Percentiles rank a stretch among this genome's conserved stretches.
Conservation (phyloP, 2,113 vertebrate genomes). For the Pterophyllum scalare region DNA sequence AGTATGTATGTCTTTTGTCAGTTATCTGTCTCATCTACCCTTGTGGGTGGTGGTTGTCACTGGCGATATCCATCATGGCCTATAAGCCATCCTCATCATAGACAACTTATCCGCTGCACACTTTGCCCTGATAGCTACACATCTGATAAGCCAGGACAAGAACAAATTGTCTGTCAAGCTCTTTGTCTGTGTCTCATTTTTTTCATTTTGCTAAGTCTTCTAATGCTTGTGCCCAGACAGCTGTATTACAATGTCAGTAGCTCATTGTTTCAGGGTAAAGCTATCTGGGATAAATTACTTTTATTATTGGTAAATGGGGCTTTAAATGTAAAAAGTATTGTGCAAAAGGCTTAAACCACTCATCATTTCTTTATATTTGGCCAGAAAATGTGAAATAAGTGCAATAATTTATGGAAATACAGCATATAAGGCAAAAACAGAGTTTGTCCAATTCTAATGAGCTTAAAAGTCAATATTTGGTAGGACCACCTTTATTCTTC, state of each 20-base stretch:
- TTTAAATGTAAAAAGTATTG: too few species aligned
- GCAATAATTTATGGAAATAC: too few species aligned
- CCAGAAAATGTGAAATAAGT: too few species aligned
- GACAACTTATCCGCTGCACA: constrained; percentile 29
- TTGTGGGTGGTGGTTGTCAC: constrained; percentile 53
- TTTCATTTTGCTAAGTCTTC: neutral
- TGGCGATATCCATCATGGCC: constrained; percentile 53
- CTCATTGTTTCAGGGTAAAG: neutral
- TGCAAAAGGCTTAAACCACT: too few species aligned
- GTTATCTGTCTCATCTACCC: constrained; percentile 53
- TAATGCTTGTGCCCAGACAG: neutral
- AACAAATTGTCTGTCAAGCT: constrained; percentile 61
- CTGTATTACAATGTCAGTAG: neutral
- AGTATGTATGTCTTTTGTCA: constrained; percentile 45
- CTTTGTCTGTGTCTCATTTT: constrained; percentile 26
- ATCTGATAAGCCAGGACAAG: constrained; percentile 50
- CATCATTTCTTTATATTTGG: too few species aligned
- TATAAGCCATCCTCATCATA: constrained; percentile 46
- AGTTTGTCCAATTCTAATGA: too few species aligned
- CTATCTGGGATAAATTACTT: neutral
- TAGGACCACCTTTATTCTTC: too few species aligned
- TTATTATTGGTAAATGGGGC: neutral
- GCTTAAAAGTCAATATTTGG: too few species aligned
- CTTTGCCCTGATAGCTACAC: constrained; percentile 30
- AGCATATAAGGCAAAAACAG: too few species aligned